Evolutionary conservation across 2,113 vertebrate species (phyloP).

Genomic region (Isichthys henryi): DNA sequence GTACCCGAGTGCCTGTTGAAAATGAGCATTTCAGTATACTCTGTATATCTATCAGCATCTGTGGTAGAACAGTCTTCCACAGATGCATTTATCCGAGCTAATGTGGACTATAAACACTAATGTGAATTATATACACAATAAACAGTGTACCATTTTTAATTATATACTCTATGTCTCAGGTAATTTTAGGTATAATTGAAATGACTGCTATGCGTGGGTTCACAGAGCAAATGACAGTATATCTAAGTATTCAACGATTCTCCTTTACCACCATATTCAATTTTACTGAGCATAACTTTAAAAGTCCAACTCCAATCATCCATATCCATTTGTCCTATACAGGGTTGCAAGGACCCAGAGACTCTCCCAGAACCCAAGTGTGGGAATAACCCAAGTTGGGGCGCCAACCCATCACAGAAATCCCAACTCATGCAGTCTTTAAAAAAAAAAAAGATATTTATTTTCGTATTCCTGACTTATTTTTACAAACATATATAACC

Average conservation of each 20-base stretch:
- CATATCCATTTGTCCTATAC: background rate
- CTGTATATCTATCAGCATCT: too few species aligned
- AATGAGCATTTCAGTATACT: too few species aligned
- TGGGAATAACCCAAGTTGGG: background rate
- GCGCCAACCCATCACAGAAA: background rate
- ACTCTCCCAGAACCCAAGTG: background rate
- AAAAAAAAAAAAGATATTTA: background rate
- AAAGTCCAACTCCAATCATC: background rate
- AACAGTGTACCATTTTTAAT: background rate
- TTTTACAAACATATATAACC: background rate
- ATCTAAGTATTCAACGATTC: background rate
- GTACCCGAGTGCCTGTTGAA: too few species aligned
- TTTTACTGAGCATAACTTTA: background rate
- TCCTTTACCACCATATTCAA: background rate
- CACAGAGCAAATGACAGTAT: background rate
- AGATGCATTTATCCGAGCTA: background rate
- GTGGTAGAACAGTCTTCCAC: background rate
- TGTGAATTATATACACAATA: background rate
- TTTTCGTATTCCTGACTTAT: background rate
- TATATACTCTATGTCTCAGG: background rate
- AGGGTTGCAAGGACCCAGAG: background rate
- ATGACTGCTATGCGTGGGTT: background rate
- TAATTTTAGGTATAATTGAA: background rate
- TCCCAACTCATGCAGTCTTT: background rate
- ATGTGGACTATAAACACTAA: background rate